Conservation (phyloP, 2,888 invertebrate species). For the Aphodius granarius region DNA sequence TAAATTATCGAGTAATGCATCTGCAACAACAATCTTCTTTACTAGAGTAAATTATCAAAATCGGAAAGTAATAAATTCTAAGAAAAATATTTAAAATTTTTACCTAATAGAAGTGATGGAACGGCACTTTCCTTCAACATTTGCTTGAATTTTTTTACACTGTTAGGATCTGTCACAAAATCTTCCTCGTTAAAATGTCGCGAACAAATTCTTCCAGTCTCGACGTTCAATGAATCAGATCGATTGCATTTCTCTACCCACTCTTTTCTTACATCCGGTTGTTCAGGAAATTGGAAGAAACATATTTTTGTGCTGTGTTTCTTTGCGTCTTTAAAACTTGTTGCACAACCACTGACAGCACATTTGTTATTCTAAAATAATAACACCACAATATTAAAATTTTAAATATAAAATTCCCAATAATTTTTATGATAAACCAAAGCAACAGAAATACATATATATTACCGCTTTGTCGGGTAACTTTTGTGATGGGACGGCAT, state of each 20-base stretch:
- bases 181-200: neutral
- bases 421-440: neutral
- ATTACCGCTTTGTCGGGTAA: neutral
- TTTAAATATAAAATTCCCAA: neutral
- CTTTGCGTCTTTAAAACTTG: neutral
- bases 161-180: neutral
- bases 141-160: neutral
- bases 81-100: too few relatives aligned
- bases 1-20: too few relatives aligned
- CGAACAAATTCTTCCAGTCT: neutral
- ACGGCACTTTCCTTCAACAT: neutral
- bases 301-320: neutral
- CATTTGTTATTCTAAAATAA: neutral
- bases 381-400: neutral
- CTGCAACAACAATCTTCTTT: too few relatives aligned
- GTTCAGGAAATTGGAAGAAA: neutral
- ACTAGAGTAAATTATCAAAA: too few relatives aligned
- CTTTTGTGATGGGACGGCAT: neutral
- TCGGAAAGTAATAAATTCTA: too few relatives aligned
- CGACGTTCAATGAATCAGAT: neutral
- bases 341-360: neutral
- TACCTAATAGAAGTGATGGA: neutral
- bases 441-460: too few relatives aligned
- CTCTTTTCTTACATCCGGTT: neutral
- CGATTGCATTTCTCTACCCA: neutral